Evolutionary conservation across 2,113 vertebrate species (phyloP).

Genomic region (Calyptomena viridis): DNA sequence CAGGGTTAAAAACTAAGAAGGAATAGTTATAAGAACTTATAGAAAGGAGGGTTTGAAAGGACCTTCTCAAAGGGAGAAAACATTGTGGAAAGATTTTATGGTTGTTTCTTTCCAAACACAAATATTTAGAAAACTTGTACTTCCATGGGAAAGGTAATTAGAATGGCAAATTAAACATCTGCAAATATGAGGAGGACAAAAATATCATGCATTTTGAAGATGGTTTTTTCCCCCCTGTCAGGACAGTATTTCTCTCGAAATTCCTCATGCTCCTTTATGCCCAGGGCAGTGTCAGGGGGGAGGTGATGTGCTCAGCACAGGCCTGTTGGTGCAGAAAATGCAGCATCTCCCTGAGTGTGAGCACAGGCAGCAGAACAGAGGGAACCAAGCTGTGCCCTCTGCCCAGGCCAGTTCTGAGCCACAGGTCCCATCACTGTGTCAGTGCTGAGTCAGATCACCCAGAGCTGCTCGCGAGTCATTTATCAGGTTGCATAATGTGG

Average conservation of each 20-base stretch:
- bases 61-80: not conserved
- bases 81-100: not conserved
- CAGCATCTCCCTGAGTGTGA: not conserved
- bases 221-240: not conserved
- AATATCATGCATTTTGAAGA: not conserved
- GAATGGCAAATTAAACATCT: not conserved
- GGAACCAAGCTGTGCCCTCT: not conserved
- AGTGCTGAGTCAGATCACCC: not conserved
- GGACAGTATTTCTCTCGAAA: not conserved
- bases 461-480: not conserved
- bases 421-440: fast-evolving
- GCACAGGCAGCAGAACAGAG: not conserved
- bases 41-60: not conserved
- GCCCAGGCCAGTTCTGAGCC: not conserved
- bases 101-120: not conserved
- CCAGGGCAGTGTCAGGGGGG: not conserved
- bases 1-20: not conserved
- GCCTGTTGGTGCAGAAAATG: not conserved
- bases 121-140: not conserved
- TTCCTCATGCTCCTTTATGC: not conserved
- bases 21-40: not conserved
- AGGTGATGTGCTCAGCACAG: not conserved
- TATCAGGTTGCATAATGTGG: not conserved
- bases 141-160: not conserved
- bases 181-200: not conserved